These are phyloP conservation scores for Nephrotoma appendiculata DNA, from an alignment of 2,888 invertebrate genomes.

Conservation along the genomic window DNA sequence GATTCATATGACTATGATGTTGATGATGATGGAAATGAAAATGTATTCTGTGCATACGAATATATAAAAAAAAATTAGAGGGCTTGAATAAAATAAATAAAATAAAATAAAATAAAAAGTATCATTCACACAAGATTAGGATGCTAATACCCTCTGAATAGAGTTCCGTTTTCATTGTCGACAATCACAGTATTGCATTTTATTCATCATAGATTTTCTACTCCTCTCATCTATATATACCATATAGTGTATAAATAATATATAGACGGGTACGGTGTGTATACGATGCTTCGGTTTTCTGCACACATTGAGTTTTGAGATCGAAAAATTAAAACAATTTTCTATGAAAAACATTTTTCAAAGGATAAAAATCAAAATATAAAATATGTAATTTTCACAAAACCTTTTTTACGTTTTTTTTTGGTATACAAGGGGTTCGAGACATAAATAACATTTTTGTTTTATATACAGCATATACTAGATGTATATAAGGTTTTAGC, in stretches of 20 bases:
- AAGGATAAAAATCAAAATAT: background rate
- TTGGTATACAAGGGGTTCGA: background rate
- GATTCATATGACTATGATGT: background rate
- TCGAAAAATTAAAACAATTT: background rate
- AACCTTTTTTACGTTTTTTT: background rate
- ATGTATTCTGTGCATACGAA: background rate
- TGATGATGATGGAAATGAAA: background rate
- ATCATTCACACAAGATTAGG: conserved; percentile 16
- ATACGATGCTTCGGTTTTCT: background rate
- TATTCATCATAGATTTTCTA: background rate
- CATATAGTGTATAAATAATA: background rate
- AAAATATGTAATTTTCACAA: background rate
- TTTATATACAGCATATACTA: background rate
- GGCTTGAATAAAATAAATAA: conserved; percentile 1
- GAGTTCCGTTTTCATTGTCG: conserved; percentile 13
- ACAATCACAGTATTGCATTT: conserved; percentile 6
- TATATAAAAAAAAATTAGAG: background rate
- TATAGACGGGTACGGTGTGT: background rate
- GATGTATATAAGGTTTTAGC: too few relatives aligned
- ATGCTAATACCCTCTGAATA: conserved; percentile 15
- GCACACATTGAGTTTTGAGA: background rate
- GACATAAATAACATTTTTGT: background rate
- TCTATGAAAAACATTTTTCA: background rate
- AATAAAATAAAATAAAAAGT: conserved; percentile 8
- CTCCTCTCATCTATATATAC: background rate